phyloP scores from a whole-genome alignment of 1,140 invertebrate species.

The Drosophila teissieri region DNA sequence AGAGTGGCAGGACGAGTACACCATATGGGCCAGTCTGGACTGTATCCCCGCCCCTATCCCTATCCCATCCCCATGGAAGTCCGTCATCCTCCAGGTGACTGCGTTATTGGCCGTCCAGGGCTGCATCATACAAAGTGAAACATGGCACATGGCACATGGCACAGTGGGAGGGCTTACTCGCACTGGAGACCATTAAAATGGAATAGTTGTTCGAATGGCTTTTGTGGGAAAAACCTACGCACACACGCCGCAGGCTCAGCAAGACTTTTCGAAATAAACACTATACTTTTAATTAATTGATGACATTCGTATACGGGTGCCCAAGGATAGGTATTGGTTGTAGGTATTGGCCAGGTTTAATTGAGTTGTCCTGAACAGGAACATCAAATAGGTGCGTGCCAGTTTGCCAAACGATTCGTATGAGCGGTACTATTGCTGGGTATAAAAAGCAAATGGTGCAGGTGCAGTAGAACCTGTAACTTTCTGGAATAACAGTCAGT shows the following conservation, averaged over 20 bases:
- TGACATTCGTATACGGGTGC: neutral
- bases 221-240: constrained; percentile 7
- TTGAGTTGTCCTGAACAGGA: constrained; percentile 6
- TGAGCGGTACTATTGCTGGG: too few species aligned
- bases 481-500: too few species aligned
- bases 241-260: neutral
- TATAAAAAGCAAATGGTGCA: too few species aligned
- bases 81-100: constrained; percentile 28
- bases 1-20: constrained; percentile 31
- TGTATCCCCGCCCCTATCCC: neutral
- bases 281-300: constrained; percentile 34
- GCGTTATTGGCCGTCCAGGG: constrained; percentile 20
- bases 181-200: constrained; percentile 18
- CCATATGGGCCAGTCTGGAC: constrained; percentile 42
- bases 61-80: neutral
- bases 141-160: constrained; percentile 40
- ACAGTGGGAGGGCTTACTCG: constrained; percentile 28
- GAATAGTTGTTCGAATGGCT: constrained; percentile 20
- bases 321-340: neutral
- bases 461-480: too few species aligned
- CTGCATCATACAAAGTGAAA: constrained; percentile 21
- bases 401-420: too few species aligned
- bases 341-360: neutral
- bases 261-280: neutral
- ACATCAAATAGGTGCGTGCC: constrained; percentile 1